A percentile compares a stretch with the other conserved stretches of the same genome.
Conservation (phyloP, 1,140 invertebrate species). For the Pseudomyrmex pallidus region DNA sequence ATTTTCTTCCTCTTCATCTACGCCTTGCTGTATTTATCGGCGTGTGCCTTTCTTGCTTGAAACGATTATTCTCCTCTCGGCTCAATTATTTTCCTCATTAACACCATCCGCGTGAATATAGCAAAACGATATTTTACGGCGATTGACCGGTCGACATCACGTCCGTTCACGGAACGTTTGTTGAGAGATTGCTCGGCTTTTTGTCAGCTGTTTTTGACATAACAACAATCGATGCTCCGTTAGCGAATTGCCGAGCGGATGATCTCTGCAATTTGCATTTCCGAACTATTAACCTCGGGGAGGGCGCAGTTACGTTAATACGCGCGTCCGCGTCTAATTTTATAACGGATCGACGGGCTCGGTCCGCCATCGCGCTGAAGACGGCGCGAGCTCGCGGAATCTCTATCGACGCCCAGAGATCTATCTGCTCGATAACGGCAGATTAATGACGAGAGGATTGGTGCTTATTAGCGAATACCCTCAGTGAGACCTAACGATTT, state of each 20-base stretch:
- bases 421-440: slow-evolving; percentile 72
- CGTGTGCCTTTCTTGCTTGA: slow-evolving; percentile 29
- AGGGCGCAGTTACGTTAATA: slow-evolving; percentile 41
- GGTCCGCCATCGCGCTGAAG: slow-evolving; percentile 17
- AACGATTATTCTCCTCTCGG: slow-evolving; percentile 13
- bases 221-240: slow-evolving; percentile 38
- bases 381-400: slow-evolving; percentile 58
- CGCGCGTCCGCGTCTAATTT: slow-evolving; percentile 61
- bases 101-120: slow-evolving; percentile 51
- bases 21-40: slow-evolving; percentile 22
- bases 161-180: background rate
- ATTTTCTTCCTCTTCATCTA: slow-evolving; percentile 8
- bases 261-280: slow-evolving; percentile 43
- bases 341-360: slow-evolving; percentile 49
- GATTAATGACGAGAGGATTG: slow-evolving; percentile 71
- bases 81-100: slow-evolving; percentile 70
- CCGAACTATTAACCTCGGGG: slow-evolving; percentile 60
- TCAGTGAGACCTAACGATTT: background rate
- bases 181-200: background rate
- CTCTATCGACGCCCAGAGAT: slow-evolving; percentile 71
- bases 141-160: background rate
- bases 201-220: background rate
- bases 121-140: slow-evolving; percentile 49
- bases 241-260: slow-evolving; percentile 25
- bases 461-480: background rate